phyloP scores from a whole-genome alignment of 2,797 vertebrate species.

The Spondyliosoma cantharus region DNA sequence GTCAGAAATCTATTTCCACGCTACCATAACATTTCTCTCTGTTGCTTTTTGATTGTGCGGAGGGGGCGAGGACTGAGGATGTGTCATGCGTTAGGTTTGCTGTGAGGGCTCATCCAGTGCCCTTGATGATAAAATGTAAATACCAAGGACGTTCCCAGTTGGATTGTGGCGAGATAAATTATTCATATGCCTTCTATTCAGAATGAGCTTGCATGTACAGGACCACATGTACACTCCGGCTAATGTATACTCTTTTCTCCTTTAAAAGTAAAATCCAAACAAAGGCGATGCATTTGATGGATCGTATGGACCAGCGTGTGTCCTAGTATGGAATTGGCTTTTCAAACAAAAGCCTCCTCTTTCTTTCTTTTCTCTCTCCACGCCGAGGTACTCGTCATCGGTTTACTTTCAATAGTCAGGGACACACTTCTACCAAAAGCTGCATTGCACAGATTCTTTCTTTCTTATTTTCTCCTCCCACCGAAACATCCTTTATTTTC shows the following conservation, averaged over 20 bases:
- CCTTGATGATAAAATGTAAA: slow-evolving; percentile 89
- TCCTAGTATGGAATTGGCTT: slow-evolving; percentile 62
- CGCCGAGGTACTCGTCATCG: slow-evolving; percentile 32
- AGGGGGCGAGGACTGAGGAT: slow-evolving; percentile 53
- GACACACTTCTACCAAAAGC: slow-evolving; percentile 39
- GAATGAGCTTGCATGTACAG: slow-evolving; percentile 80
- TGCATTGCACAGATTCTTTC: slow-evolving; percentile 52
- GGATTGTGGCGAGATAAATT: slow-evolving; percentile 84
- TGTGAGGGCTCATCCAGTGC: slow-evolving; percentile 74
- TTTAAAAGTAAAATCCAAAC: slow-evolving; percentile 81
- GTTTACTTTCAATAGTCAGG: slow-evolving; percentile 49
- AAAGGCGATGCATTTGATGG: slow-evolving; percentile 72
- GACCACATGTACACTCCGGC: slow-evolving; percentile 70
- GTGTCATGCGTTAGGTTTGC: slow-evolving; percentile 78
- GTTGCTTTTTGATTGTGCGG: slow-evolving; percentile 48
- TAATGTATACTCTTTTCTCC: slow-evolving; percentile 74
- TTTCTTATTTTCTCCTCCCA: slow-evolving; percentile 30
- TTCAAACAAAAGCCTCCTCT: slow-evolving; percentile 52
- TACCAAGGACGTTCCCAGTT: slow-evolving; percentile 85
- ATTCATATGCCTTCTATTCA: slow-evolving; percentile 84
- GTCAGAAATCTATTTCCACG: slow-evolving; percentile 41
- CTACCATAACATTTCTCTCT: slow-evolving; percentile 43
- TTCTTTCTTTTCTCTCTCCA: neutral
- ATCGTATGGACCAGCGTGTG: slow-evolving; percentile 56
- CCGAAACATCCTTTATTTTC: slow-evolving; percentile 62